Conservation (phyloP, 2,888 invertebrate genomes). For the Limnephilus auricula region DNA sequence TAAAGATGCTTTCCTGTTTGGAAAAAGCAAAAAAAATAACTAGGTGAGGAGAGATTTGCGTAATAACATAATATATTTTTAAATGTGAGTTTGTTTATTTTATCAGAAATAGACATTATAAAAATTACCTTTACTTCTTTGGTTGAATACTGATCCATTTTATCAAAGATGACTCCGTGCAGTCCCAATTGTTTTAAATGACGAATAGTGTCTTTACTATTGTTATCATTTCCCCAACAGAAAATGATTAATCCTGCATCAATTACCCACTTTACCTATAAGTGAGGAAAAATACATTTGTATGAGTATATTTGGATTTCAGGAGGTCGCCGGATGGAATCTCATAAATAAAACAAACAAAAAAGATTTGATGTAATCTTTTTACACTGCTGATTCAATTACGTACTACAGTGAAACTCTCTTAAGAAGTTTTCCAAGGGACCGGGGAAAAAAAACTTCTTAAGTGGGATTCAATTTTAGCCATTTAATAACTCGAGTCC, state of each 20-base stretch:
- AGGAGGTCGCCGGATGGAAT: neutral
- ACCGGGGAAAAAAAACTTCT: too few species aligned
- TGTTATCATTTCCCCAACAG: slow-evolving; percentile 98
- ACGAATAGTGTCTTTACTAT: slow-evolving; percentile 90
- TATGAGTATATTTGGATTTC: neutral
- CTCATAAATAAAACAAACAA: too few species aligned
- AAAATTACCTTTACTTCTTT: slow-evolving; percentile 81
- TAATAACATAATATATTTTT: neutral
- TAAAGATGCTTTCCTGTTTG: slow-evolving; percentile 87
- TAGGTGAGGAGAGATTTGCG: neutral
- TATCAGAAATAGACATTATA: neutral
- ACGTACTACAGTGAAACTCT: too few species aligned
- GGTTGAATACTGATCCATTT: slow-evolving; percentile 86
- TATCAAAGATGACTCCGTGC: slow-evolving; percentile 98
- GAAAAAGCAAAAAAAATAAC: slow-evolving; percentile 13
- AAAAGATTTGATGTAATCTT: too few species aligned
- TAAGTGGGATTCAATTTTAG: too few species aligned
- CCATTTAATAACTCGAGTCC: too few species aligned
- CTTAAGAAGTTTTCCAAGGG: too few species aligned
- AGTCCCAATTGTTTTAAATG: slow-evolving; percentile 92
- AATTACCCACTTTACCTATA: slow-evolving; percentile 86
- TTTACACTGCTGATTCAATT: too few species aligned
- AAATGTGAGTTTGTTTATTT: neutral
- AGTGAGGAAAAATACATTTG: slow-evolving; percentile 35
- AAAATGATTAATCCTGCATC: slow-evolving; percentile 92